Conservation (phyloP, 1,140 invertebrate genomes). For the Helicoverpa armigera region DNA sequence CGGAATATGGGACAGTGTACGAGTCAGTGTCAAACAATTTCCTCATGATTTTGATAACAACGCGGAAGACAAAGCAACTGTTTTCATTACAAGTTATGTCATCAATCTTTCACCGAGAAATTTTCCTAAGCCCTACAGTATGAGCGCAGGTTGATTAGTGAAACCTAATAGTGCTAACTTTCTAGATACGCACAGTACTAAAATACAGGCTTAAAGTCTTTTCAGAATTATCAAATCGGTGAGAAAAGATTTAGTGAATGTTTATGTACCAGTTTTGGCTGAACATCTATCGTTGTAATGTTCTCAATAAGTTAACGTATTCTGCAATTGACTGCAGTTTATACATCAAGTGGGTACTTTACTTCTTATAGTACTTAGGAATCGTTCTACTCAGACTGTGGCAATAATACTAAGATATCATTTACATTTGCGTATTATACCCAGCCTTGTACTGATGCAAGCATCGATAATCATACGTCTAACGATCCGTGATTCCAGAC, state of each 20-base stretch:
- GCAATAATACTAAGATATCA: slow-evolving; percentile 15
- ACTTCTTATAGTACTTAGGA: not conserved
- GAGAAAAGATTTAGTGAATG: no score
- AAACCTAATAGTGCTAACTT: not conserved
- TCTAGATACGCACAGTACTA: not conserved
- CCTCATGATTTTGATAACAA: slow-evolving; percentile 12
- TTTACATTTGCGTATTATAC: slow-evolving; percentile 1
- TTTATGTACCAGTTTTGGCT: no score
- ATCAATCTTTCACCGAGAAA: slow-evolving; percentile 13
- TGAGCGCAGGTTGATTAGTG: not conserved
- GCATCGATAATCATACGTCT: not conserved
- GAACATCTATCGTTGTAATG: no score
- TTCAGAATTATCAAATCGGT: no score
- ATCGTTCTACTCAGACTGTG: not conserved
- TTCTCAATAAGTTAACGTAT: not conserved
- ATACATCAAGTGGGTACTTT: not conserved
- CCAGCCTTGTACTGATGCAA: not conserved
- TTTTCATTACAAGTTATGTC: slow-evolving; percentile 17
- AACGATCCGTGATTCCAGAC: not conserved
- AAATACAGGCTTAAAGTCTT: no score
- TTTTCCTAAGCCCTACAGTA: not conserved
- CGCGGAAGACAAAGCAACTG: slow-evolving; percentile 25
- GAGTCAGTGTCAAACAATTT: not conserved
- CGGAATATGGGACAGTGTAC: not conserved
- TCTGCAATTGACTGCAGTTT: not conserved